Evolutionary conservation across 2,797 vertebrate species (phyloP).

Genomic region (Falco rusticolus): DNA sequence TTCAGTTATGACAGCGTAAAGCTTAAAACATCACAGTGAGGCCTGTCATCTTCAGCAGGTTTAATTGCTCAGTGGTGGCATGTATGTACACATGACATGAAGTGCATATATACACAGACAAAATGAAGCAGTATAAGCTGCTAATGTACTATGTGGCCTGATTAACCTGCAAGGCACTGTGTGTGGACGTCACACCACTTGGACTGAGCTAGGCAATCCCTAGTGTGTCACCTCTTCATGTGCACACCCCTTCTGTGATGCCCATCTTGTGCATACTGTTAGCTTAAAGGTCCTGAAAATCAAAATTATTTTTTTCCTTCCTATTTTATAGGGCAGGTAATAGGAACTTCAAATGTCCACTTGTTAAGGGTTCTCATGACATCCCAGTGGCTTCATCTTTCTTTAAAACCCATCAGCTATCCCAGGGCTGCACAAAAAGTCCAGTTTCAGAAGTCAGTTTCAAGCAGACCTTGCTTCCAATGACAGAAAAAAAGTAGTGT

Average conservation of each 20-base stretch:
- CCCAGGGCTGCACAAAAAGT: not conserved
- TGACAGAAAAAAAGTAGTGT: not conserved
- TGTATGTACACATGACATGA: not conserved
- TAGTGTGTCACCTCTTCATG: not conserved
- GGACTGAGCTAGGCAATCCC: not conserved
- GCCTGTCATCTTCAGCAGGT: not conserved
- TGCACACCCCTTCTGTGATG: not conserved
- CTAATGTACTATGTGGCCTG: not conserved
- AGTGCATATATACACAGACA: not conserved
- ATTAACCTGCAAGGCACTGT: not conserved
- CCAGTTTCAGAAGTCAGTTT: not conserved
- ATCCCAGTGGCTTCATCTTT: not conserved
- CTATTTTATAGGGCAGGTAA: not conserved
- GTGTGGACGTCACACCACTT: not conserved
- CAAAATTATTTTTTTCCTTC: not conserved
- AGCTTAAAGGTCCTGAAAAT: not conserved
- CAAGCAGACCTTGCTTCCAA: not conserved
- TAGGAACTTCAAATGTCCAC: not conserved
- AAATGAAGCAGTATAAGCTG: not conserved
- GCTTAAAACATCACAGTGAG: not conserved
- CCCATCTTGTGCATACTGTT: not conserved
- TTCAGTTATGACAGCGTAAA: constrained; percentile 33
- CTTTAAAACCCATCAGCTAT: not conserved
- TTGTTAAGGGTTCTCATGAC: not conserved
- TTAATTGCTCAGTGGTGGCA: not conserved